Base-by-base conservation (phyloP, 2,113 vertebrate genomes). In the Salvator merianae region DNA sequence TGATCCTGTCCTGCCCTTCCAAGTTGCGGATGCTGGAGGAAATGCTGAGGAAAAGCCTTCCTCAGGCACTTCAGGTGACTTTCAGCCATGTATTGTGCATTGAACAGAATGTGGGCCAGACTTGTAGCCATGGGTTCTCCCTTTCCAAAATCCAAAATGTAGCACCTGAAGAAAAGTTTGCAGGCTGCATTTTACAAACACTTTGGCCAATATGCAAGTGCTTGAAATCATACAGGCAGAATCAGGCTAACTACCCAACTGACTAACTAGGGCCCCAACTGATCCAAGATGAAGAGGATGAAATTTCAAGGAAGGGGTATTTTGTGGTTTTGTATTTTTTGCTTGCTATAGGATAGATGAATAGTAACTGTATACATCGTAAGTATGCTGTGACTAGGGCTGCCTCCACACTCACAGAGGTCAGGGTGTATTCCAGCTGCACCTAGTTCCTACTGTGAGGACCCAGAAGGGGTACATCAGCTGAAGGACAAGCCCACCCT, bases 1-100 rank as follows among this genome's bases (percentile, higher is more conserved):
- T 84, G 34, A 70, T 84, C 47, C 50, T 84, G 65, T 43, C 47
- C 75, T 70, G 83, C 36, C 36, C 83, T 4, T 62, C 65, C 34
- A 78, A 78, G 20, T 13, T 84, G 47, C 75, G 75, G 50, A 32
- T 84, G 47, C 20, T 78, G 24, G 83, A 84, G 36, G 20, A 20
- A 13, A 28, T 84, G 50, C 68, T 84, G 83, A 28, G 20, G 53
- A 77, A 30, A 20, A 40, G 47, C 34, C 47, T 77, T 18, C 83
- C 74, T 3, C 32, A 55, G 65, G 38, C 82, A 16, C 26, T 84
- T 50, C 59, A 32, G 40, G 72, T 83, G 66, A 63, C 2, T 2
- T 10, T 38, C 36, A 71, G 30, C 12, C 18, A 40, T 77, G 5
- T 8, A 59, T 5, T 78, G 34, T 82, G 70, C 2, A 3, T 47